Evolutionary conservation across 1,140 invertebrate genomes (phyloP), one percentile per base, ranked within the genome.

Genomic region (Camponotus pennsylvanicus): DNA sequence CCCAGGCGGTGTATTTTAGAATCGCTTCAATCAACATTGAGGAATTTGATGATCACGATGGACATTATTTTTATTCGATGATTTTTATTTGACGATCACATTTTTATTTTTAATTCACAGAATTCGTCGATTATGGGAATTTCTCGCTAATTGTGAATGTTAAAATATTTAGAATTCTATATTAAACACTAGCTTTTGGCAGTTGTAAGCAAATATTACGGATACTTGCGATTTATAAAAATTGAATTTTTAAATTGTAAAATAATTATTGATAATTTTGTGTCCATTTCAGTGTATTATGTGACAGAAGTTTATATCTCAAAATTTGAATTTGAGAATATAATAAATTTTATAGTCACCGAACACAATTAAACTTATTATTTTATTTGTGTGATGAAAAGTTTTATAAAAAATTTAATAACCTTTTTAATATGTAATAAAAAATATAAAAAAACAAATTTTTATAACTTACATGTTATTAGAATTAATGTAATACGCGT

Each of bases 341-440:
- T 63, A 78, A 78, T 78, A 49, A 78, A 66, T 45, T 64, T 77
- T 61, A 1, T 77, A 64, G 21, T 21, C 21, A 6, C 0, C 8
- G 13, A 64, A 64, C 21, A 8, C 57, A 45, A 63, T 63, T 9
- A 49, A 66, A 66, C 8, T 66, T 7, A 27, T 78, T 37, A 76
- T 21, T 15, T n/a, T n/a, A 8, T 6, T 66, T 27, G n/a, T 11
- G 2, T 66, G 15, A 21, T 21, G 21, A 21, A 21, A 21, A 21
- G 21, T 78, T 78, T 66, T 21, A 78, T 61, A 4, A 45, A 66
- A 66, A 52, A 45, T 66, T 66, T 52, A 21, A 66, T 52, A 42
- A 77, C 63, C n/a, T 61, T 27, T 32, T 32, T 18, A 18, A 40
- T 59, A 42, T 42, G n/a, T 63, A 15, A 18, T 34, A 2, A 64